Evolutionary conservation across 2,888 invertebrate genomes (phyloP).

Genomic region (Reticulitermes lucifugus): DNA sequence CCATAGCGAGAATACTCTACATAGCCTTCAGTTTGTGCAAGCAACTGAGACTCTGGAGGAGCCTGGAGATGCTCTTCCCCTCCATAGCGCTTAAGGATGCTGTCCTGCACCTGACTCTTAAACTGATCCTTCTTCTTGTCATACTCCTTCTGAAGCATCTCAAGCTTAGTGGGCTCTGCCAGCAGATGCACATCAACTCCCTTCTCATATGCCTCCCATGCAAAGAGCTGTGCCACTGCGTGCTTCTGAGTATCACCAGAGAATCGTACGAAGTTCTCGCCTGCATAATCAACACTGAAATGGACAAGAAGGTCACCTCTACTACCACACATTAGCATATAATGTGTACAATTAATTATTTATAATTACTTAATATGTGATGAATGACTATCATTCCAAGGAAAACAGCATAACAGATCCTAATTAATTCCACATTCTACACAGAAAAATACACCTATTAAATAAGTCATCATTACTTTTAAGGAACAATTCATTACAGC

Average conservation of each 20-base stretch:
- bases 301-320: conserved; percentile 15
- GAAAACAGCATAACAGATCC: not conserved
- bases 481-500: too few relatives aligned
- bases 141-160: conserved; percentile 90
- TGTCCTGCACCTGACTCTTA: conserved; percentile 82
- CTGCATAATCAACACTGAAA: conserved; percentile 80
- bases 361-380: too few relatives aligned
- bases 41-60: conserved; percentile 87
- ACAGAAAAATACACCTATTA: too few relatives aligned
- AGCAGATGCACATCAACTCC: conserved; percentile 95
- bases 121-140: conserved; percentile 90
- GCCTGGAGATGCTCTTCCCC: conserved; percentile 92
- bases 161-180: conserved; percentile 98
- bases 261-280: conserved; percentile 96
- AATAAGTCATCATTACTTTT: too few relatives aligned
- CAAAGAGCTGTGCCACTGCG: conserved; percentile 93
- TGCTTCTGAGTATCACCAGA: conserved; percentile 94
- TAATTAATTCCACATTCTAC: too few relatives aligned
- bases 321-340: not conserved
- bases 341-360: too few relatives aligned
- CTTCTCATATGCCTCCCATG: conserved; percentile 95
- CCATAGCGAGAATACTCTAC: conserved; percentile 96
- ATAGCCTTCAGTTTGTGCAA: conserved; percentile 97
- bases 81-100: conserved; percentile 93
- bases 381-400: not conserved